Percentiles rank a stretch among this genome's conserved stretches.
phyloP scores from a whole-genome alignment of 2,797 vertebrate species.

The Sciurus vulgaris region DNA sequence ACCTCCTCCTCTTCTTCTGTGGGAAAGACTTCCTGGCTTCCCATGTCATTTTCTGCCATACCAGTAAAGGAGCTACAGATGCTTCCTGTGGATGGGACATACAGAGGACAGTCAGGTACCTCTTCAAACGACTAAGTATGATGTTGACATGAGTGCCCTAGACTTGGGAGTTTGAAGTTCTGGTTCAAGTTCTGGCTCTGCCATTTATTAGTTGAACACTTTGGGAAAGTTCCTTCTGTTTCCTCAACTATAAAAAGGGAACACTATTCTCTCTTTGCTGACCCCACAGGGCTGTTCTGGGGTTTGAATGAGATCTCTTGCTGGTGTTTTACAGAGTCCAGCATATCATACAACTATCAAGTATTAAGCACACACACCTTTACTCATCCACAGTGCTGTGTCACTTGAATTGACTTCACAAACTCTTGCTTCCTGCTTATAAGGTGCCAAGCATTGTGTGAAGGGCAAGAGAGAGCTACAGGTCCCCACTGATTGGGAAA shows the following conservation, averaged over 20 bases:
- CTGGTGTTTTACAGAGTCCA: neutral
- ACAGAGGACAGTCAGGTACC: conserved; percentile 68
- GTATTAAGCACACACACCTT: conserved; percentile 18
- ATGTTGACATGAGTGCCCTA: conserved; percentile 9
- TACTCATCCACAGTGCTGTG: neutral
- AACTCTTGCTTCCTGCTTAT: conserved; percentile 8
- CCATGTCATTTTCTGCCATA: conserved; percentile 85
- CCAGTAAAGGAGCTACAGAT: conserved; percentile 86
- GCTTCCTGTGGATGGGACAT: conserved; percentile 83
- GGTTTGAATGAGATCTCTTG: conserved; percentile 24
- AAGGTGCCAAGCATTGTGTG: neutral
- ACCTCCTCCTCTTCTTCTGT: conserved; percentile 89
- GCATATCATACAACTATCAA: neutral
- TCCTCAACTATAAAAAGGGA: conserved; percentile 48
- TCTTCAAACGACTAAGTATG: conserved; percentile 65
- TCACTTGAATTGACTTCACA: conserved; percentile 30
- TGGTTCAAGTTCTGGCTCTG: conserved; percentile 66
- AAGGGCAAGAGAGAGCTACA: neutral
- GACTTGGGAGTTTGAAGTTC: conserved; percentile 51
- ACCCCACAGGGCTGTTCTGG: conserved; percentile 43
- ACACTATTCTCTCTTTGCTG: conserved; percentile 22
- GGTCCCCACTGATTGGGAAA: neutral
- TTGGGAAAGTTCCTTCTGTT: conserved; percentile 53
- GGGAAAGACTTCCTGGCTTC: conserved; percentile 85
- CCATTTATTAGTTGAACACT: conserved; percentile 42